Evolutionary conservation across 1,140 invertebrate genomes (phyloP), one percentile per base, ranked within the genome.

Genomic region (Eulimnadia texana): DNA sequence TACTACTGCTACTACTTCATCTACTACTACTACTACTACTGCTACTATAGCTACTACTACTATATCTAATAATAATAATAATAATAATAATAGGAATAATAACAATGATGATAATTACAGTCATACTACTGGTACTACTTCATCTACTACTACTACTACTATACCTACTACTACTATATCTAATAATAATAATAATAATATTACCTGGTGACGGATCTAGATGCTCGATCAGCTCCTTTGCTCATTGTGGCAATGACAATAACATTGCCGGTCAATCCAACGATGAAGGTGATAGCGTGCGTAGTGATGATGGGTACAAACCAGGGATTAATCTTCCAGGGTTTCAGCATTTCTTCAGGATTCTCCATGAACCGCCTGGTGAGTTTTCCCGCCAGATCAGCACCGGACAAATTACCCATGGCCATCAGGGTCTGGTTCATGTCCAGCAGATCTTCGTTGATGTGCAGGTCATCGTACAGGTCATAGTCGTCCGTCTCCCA

Each of bases 341-440:
- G 70, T 58, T 67, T 65, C 25, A 69, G 60, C 69, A 71, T 69
- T 42, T 71, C 70, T 62, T 66, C 65, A 0, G 68, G 65, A n/a
- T 67, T 54, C 13, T 53, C 29, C 60, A 61, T 42, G 27, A 54
- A 57, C 3, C 27, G 27, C 2, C 27, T 23, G 16, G 28, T 23
- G 25, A 27, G 28, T 2, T 27, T 42, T 16, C 16, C 33, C 6
- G 6, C 33, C 33, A 58, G 55, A 1, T n/a, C 52, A 6, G 16
- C 33, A 16, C 33, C 16, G 33, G 33, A 42, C 16, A 42, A 9
- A 16, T 42, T 42, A 16, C 33, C 33, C 33, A 42, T 25, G 27
- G 19, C 42, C 28, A 27, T 6, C 22, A 58, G 22, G 24, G n/a
- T 28, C 25, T 3, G 20, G 28, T 16, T 58, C 55, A 29, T 33